Evolutionary conservation across 1,140 invertebrate species (phyloP), one percentile per base, ranked within the genome.

Genomic region (Thalassaphorura encarpata): DNA sequence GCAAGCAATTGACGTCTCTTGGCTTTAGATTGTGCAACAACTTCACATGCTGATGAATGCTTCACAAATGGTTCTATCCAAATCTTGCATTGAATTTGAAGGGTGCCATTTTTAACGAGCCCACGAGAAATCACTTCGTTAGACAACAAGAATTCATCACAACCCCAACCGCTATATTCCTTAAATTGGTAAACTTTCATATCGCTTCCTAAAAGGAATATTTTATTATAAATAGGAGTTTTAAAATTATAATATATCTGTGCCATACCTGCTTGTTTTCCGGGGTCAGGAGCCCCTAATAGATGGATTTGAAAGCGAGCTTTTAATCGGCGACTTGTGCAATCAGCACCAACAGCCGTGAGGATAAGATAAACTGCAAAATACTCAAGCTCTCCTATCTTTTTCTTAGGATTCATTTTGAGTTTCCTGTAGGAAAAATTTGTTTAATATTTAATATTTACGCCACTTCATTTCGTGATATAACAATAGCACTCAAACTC

Each of bases 121-220:
- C 63, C 56, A 18, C 57, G 42, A 39, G 48, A 21, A 11, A 54
- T 42, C 18, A 65, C 26, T 27, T 65, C 63, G 1, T 48, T 21
- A 19, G 57, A 49, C 21, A 42, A 18, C 13, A 65, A 58, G 39
- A 65, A 62, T 31, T 65, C 62, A 31, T 65, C 63, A 46, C 60
- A 65, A 4, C 63, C 63, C 60, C 60, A 65, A n/a, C 61, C 63
- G 23, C 59, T 62, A 4, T 48, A 46, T 40, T 56, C 54, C 31
- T 65, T 65, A 42, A 65, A 65, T 47, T 65, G 59, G 23, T 60
- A 65, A 6, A 65, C 63, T 39, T 58, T 57, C 63, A 64, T 62
- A n/a, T 42, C n/a, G 52, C 63, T 65, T 27, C 63, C 62, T 64
- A 42, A 3, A 52, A 43, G 23, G 6, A 55, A 39, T 21, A 55